Percentiles rank a stretch among this genome's conserved stretches.
phyloP scores from a whole-genome alignment of 2,797 vertebrate genomes.

The Chelidonichthys spinosus region DNA sequence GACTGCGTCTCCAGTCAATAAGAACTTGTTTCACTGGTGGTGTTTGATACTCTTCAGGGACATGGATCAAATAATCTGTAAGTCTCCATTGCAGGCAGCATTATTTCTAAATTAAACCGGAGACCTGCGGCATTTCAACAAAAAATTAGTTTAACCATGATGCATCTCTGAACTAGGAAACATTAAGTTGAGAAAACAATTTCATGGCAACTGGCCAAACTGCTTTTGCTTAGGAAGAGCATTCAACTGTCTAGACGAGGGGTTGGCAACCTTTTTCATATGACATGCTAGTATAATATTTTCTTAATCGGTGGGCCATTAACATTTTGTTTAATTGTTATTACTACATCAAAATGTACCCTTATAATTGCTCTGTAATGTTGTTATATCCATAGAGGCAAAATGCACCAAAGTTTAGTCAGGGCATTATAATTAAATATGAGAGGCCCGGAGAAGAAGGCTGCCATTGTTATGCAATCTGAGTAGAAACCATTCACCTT shows the following conservation, averaged over 20 bases:
- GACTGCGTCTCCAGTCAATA: background rate
- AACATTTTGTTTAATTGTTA: no score
- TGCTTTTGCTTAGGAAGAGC: background rate
- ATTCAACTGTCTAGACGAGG: background rate
- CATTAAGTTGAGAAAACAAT: background rate
- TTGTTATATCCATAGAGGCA: no score
- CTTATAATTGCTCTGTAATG: no score
- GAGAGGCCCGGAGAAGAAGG: no score
- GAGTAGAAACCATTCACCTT: no score
- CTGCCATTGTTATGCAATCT: no score
- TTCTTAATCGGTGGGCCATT: no score
- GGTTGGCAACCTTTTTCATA: no score
- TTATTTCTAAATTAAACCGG: background rate
- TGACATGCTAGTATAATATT: no score
- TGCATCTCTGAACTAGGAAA: background rate
- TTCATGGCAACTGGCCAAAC: background rate
- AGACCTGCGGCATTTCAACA: background rate
- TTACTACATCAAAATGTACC: no score
- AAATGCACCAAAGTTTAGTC: no score
- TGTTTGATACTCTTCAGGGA: background rate
- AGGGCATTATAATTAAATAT: no score
- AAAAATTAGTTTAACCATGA: background rate
- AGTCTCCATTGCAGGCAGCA: background rate
- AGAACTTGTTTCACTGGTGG: background rate
- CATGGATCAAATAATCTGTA: slow-evolving; percentile 2